Percentiles rank a stretch among this genome's conserved stretches.
phyloP scores from a whole-genome alignment of 2,888 invertebrate species.

The Nasonovia ribisnigri region DNA sequence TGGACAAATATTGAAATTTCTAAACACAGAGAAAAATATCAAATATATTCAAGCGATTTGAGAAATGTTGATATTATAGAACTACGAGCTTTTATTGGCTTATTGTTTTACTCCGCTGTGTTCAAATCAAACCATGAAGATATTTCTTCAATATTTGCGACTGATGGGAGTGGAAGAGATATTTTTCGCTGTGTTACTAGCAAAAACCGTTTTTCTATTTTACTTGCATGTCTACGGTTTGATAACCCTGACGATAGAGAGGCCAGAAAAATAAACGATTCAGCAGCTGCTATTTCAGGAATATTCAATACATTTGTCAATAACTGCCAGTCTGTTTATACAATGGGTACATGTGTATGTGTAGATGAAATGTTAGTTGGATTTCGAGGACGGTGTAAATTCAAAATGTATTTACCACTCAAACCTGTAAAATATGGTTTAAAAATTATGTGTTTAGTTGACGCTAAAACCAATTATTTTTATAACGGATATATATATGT shows the following conservation, averaged over 20 bases:
- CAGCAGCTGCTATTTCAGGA: conserved; percentile 64
- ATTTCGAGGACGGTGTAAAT: conserved; percentile 66
- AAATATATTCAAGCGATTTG: background rate
- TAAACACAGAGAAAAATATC: conserved; percentile 10
- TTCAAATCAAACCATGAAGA: conserved; percentile 29
- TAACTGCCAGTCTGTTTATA: conserved; percentile 60
- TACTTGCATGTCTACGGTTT: conserved; percentile 30
- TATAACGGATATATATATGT: conserved; percentile 68
- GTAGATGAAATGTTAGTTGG: conserved; percentile 53
- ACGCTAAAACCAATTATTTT: conserved; percentile 67
- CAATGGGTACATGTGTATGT: conserved; percentile 45
- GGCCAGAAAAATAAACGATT: conserved; percentile 32
- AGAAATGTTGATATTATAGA: background rate
- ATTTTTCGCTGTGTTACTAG: conserved; percentile 4
- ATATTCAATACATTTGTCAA: conserved; percentile 61
- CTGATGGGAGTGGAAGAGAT: too few relatives aligned
- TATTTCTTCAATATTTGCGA: too few relatives aligned
- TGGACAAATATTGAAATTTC: conserved; percentile 16
- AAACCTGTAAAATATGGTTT: conserved; percentile 69
- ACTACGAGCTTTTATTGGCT: conserved; percentile 20
- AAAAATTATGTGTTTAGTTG: conserved; percentile 67
- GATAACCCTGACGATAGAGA: conserved; percentile 30
- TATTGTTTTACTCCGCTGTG: background rate
- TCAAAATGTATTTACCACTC: conserved; percentile 67
- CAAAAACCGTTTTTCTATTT: background rate